Base-by-base conservation (phyloP, 37 sponge, comb jelly and placozoan species). In the Hormiphora californensis region DNA sequence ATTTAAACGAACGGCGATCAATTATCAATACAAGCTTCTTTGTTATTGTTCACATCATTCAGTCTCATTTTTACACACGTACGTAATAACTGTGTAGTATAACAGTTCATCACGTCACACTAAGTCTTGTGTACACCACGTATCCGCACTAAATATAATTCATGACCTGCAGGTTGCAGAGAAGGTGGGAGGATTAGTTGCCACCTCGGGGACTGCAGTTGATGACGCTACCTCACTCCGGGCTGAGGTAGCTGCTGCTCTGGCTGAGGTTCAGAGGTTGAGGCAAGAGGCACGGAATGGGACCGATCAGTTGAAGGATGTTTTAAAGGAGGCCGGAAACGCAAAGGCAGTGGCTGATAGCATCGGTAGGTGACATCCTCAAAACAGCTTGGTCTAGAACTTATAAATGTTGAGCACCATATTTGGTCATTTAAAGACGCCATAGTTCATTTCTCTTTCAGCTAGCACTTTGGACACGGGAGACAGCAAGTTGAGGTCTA, bases 261-360 rank as follows among this genome's bases (percentile, higher is more conserved):
- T 73, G n/a, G 81, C 8, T 23, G 81, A 73, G 81, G 35, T 73
- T 23, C 7, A 46, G 2, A 21, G 81, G 35, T 46, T 73, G 44
- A 73, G 81, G 27, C n/a, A 41, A 23, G 81, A 73, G 81, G 81
- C 81, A 11, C 21, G 39, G 35, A 73, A 73, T 30, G 81, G 81
- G 3, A 73, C 81, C 12, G 41, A 33, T 2, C 25, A 43, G 27
- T 40, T 73, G 28, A 73, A 41, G 46, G 81, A 73, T 25, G 81
- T 73, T 7, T 30, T 73, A 0, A 73, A 73, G 81, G 43, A 33
- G 27, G 81, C 81, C 1, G 81, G 17, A 23, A 36, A 73, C 25
- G 43, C 46, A 4, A 73, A 73, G 27, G 81, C 41, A 23, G 43
- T 7, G 12, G 43, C 81, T 30, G 23, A 73, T n/a, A 73, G 46